These are phyloP conservation scores for Phallusia fumigata DNA, from an alignment of 23 tunicate species.

Conservation along the genomic window DNA sequence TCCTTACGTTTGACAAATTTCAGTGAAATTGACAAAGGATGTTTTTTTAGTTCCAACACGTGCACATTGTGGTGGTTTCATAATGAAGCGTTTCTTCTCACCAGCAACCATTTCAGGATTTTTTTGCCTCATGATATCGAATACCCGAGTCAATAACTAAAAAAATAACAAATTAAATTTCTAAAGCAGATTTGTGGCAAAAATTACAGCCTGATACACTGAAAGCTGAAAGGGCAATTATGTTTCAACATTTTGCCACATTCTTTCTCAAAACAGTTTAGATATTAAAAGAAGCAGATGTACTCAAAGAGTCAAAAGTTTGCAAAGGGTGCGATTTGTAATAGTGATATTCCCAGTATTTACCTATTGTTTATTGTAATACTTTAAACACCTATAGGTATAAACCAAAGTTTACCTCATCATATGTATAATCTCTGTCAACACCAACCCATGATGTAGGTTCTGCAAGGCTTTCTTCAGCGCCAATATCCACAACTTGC, in stretches of 20 bases:
- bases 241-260: no score
- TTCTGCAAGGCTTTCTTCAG: neutral
- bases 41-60: constrained; percentile 97
- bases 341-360: no score
- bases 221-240: no score
- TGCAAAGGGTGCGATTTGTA: no score
- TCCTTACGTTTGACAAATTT: constrained; percentile 83
- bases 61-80: constrained; percentile 97
- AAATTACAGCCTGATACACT: no score
- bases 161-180: neutral
- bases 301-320: no score
- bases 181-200: no score
- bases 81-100: constrained; percentile 75
- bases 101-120: constrained; percentile 93
- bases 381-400: no score
- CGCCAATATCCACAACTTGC: constrained; percentile 20
- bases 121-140: constrained; percentile 80
- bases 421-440: constrained; percentile 82
- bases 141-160: constrained; percentile 82
- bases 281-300: no score
- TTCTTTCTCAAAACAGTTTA: no score
- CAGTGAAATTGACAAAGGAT: constrained; percentile 83
- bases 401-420: constrained; percentile 81
- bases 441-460: constrained; percentile 49
- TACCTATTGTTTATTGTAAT: no score